Percentiles rank a stretch among this genome's conserved stretches.
phyloP scores from a whole-genome alignment of 2,797 vertebrate genomes.

The Siniperca undulata region DNA sequence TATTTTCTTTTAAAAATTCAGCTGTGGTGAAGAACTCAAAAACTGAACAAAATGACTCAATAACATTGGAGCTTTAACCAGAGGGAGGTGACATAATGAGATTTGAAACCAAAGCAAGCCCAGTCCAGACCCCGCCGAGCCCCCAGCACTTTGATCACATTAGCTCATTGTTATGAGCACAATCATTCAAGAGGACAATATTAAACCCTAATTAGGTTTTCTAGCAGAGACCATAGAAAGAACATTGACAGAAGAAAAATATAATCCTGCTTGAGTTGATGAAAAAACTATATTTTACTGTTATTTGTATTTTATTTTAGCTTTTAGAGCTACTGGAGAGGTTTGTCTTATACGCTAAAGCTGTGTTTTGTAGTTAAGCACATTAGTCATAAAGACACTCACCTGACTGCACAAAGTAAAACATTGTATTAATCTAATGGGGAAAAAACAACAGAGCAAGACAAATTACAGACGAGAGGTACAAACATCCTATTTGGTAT shows the following conservation, averaged over 20 bases:
- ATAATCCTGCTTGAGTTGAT: slow-evolving; percentile 32
- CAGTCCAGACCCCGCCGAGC: neutral
- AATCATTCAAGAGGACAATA: slow-evolving; percentile 33
- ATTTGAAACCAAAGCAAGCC: neutral
- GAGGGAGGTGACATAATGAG: neutral
- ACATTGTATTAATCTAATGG: neutral
- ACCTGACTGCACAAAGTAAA: slow-evolving; percentile 16
- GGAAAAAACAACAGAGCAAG: neutral
- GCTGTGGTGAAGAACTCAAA: neutral
- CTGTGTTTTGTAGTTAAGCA: slow-evolving; percentile 24
- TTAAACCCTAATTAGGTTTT: slow-evolving; percentile 40
- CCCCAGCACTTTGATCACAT: slow-evolving; percentile 29
- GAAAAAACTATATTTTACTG: neutral
- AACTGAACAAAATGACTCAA: neutral
- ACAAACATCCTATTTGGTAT: neutral
- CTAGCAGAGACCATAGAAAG: slow-evolving; percentile 1
- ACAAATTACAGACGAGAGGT: neutral
- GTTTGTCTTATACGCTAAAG: neutral
- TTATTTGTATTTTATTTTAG: slow-evolving; percentile 1
- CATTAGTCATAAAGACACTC: slow-evolving; percentile 36
- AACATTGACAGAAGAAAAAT: slow-evolving; percentile 25
- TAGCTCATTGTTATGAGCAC: slow-evolving; percentile 26
- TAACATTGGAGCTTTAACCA: neutral
- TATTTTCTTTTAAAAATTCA: neutral
- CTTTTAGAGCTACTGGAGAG: slow-evolving; percentile 19